Conservation (phyloP, 2,888 invertebrate genomes). For the Petrophora chlorosata region DNA sequence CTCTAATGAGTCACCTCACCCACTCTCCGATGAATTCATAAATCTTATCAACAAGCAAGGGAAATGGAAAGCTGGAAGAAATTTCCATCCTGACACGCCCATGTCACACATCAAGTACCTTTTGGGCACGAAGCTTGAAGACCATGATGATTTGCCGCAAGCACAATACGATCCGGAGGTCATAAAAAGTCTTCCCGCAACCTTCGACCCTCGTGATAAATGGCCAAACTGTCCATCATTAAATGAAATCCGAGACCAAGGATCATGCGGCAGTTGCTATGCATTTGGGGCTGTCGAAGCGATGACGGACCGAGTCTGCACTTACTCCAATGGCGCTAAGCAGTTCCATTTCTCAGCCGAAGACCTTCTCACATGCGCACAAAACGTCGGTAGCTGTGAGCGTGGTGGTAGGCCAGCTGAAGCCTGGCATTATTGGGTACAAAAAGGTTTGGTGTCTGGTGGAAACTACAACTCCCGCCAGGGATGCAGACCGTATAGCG, state of each 20-base stretch:
- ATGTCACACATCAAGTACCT: slow-evolving; percentile 78
- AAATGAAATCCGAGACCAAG: slow-evolving; percentile 88
- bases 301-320: slow-evolving; percentile 91
- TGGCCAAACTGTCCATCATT: slow-evolving; percentile 92
- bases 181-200: slow-evolving; percentile 81
- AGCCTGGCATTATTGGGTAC: slow-evolving; percentile 4
- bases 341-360: slow-evolving; percentile 85
- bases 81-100: slow-evolving; percentile 85
- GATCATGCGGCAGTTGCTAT: slow-evolving; percentile 94
- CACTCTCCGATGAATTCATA: slow-evolving; percentile 88
- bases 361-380: slow-evolving; percentile 46
- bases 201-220: slow-evolving; percentile 89
- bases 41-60: slow-evolving; percentile 86
- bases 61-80: slow-evolving; percentile 90
- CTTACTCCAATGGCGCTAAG: slow-evolving; percentile 84
- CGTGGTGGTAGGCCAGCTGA: not conserved
- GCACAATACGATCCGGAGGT: not conserved
- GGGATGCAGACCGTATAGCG: slow-evolving; percentile 15
- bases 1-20: slow-evolving; percentile 38
- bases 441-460: slow-evolving; percentile 16
- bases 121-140: not conserved
- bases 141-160: not conserved
- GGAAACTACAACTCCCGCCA: slow-evolving; percentile 18
- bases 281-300: slow-evolving; percentile 92
- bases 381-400: not conserved